Percentiles rank a stretch among this genome's conserved stretches.
phyloP scores from a whole-genome alignment of 1,140 invertebrate species.

The Ridgeia piscesae region DNA sequence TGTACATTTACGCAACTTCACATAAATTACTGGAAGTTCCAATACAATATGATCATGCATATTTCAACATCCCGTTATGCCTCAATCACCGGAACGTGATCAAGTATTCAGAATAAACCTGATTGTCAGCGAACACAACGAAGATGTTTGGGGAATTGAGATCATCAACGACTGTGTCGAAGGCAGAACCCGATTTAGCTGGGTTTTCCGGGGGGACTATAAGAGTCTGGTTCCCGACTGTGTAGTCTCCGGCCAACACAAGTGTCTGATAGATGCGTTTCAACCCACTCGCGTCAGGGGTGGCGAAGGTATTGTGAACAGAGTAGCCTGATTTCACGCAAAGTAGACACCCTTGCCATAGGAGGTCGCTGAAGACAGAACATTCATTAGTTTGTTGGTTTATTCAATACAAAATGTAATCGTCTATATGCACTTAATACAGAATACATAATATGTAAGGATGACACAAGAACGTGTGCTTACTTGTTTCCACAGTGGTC shows the following conservation, averaged over 20 bases:
- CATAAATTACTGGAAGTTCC: no score
- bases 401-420: no score
- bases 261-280: constrained; percentile 23
- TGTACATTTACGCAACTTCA: no score
- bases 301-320: constrained; percentile 11
- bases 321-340: constrained; percentile 28
- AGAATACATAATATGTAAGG: no score
- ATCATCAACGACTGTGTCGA: constrained; percentile 24
- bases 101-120: constrained; percentile 27
- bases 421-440: no score
- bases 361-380: constrained; percentile 16
- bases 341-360: constrained; percentile 31
- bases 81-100: constrained; percentile 21
- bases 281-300: constrained; percentile 13
- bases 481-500: no score
- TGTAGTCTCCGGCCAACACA: constrained; percentile 24
- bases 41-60: no score
- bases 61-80: neutral
- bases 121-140: constrained; percentile 24
- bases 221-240: neutral
- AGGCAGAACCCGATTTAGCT: neutral
- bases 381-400: neutral
- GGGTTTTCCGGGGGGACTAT: constrained; percentile 18
- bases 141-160: neutral
- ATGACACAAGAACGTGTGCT: no score